phyloP scores from a whole-genome alignment of 1,140 invertebrate species.

The Rhagoletis pomonella region DNA sequence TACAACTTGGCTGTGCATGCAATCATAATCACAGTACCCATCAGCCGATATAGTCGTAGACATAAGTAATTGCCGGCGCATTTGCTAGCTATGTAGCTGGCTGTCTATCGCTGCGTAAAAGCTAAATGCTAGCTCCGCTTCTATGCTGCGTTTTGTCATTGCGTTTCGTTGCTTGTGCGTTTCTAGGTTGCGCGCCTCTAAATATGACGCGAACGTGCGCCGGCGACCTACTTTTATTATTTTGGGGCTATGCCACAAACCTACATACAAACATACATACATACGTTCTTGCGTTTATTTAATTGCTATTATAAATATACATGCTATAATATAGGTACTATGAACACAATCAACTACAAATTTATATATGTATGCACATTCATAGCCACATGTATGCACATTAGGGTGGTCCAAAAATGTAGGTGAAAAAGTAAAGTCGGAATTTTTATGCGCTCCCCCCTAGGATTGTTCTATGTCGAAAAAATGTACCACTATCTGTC shows the following conservation, averaged over 20 bases:
- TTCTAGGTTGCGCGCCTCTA: conserved; percentile 35
- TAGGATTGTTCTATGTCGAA: too few species aligned
- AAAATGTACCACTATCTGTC: too few species aligned
- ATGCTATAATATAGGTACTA: too few species aligned
- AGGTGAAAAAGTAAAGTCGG: too few species aligned
- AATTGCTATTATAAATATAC: conserved; percentile 53
- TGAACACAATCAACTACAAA: conserved; percentile 17
- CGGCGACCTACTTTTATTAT: conserved; percentile 46
- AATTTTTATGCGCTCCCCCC: too few species aligned
- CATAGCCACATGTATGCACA: neutral
- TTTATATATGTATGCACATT: neutral
- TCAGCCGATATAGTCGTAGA: conserved; percentile 8
- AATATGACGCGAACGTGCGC: conserved; percentile 50
- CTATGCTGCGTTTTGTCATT: neutral
- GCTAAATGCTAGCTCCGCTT: neutral
- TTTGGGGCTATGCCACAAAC: conserved; percentile 32
- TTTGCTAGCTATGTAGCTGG: neutral
- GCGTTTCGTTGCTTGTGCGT: neutral
- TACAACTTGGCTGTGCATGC: neutral
- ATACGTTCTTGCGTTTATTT: conserved; percentile 40
- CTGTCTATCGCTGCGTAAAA: neutral
- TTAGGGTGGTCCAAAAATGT: conserved; percentile 48
- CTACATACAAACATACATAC: too few species aligned
- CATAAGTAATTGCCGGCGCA: neutral
- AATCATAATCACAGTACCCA: conserved; percentile 40